Evolutionary conservation across 1,140 invertebrate genomes (phyloP), one percentile per base, ranked within the genome.

Genomic region (Myzus persicae): DNA sequence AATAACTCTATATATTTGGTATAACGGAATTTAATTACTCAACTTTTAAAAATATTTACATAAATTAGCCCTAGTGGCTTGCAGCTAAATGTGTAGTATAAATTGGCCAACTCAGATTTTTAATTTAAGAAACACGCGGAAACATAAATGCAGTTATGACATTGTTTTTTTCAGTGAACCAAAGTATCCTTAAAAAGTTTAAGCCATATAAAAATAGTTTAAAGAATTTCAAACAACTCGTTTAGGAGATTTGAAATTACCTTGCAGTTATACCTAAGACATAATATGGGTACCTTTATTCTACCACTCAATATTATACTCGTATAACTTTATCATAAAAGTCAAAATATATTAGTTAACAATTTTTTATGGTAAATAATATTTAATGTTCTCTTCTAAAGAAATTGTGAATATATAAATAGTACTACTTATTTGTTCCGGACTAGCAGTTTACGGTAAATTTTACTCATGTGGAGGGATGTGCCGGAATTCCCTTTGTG

Each of bases 11-110:
- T n/a, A n/a, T 59, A 59, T 67, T 67, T 67, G 59, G 14, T n/a
- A 67, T n/a, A 76, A 76, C 31, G 59, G 14, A 76, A 36, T 76
- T 5, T n/a, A 76, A 76, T 76, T n/a, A 6, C 59, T 67, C 31
- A 67, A n/a, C 59, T 67, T 67, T 67, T 67, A 67, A 67, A n/a
- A n/a, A 67, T 67, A 67, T 67, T 67, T 67, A n/a, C 59, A 67
- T 67, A 67, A 67, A 67, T 67, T n/a, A 67, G 59, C 4, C 31
- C 11, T n/a, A n/a, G 20, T 11, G 46, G 46, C 46, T 48, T 2
- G 48, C 48, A 51, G 48, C 48, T 51, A 51, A 11, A 67, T 67
- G 6, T n/a, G 1, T 5, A 18, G n/a, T 67, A 67, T 67, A 67
- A 67, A 76, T 76, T 18, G 14, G 5, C 31, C 14, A 76, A 18